Evolutionary conservation across 2,888 invertebrate species (phyloP).

Genomic region (Bedellia somnulentella): DNA sequence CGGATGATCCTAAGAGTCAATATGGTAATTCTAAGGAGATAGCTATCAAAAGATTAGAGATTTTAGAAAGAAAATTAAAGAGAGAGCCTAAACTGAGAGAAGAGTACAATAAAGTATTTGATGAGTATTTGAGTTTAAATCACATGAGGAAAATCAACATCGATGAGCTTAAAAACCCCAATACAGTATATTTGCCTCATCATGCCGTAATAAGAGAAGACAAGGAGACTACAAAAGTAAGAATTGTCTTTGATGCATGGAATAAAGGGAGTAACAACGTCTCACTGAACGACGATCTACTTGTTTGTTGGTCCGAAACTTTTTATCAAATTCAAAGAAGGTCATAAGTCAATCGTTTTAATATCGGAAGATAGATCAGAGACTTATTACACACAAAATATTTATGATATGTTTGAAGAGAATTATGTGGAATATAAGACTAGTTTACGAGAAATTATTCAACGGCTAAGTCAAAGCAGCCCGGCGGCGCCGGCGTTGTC

Average conservation of each 20-base stretch:
- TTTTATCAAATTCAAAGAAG: too few relatives aligned
- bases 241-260: slow-evolving; percentile 10
- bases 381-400: too few relatives aligned
- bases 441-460: neutral
- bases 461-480: neutral
- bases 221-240: slow-evolving; percentile 8
- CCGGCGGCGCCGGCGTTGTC: neutral
- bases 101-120: slow-evolving; percentile 5
- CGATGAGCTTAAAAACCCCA: neutral
- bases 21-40: slow-evolving; percentile 5
- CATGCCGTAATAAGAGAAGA: too few relatives aligned
- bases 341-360: too few relatives aligned
- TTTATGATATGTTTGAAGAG: neutral
- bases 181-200: slow-evolving; percentile 8
- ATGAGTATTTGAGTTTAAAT: slow-evolving; percentile 5
- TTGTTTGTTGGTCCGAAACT: slow-evolving; percentile 13
- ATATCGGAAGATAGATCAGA: too few relatives aligned
- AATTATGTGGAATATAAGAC: neutral
- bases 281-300: slow-evolving; percentile 14
- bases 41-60: slow-evolving; percentile 2
- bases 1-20: neutral
- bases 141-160: too few relatives aligned
- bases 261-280: slow-evolving; percentile 5
- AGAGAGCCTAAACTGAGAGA: slow-evolving; percentile 1
- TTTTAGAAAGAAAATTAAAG: slow-evolving; percentile 5